Percentiles rank a stretch among this genome's conserved stretches.
phyloP scores from a whole-genome alignment of 2,113 vertebrate genomes.

The Clarias macrocephalus region DNA sequence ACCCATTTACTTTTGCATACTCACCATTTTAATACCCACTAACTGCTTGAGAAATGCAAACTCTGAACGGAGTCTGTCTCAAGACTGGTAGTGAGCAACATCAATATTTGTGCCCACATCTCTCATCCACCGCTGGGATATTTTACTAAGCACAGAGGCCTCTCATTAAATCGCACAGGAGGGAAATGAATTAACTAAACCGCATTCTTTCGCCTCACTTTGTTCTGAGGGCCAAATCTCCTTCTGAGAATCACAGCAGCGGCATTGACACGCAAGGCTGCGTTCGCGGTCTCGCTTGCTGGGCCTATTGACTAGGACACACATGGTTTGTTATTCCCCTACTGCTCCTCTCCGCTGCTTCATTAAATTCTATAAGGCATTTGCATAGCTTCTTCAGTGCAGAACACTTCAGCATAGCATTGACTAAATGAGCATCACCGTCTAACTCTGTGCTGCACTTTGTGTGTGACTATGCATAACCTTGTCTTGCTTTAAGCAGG shows the following conservation, averaged over 20 bases:
- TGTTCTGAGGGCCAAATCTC: slow-evolving; percentile 26
- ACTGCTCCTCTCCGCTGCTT: slow-evolving; percentile 33
- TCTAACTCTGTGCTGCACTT: slow-evolving; percentile 8
- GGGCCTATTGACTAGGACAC: slow-evolving; percentile 14
- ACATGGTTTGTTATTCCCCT: slow-evolving; percentile 33
- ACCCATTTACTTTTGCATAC: slow-evolving; percentile 26
- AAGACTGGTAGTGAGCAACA: not conserved
- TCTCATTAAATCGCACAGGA: slow-evolving; percentile 20
- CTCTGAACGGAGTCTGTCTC: not conserved
- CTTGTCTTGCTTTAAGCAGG: not conserved
- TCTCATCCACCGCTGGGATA: not conserved
- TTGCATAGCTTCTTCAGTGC: slow-evolving; percentile 29
- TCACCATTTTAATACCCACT: slow-evolving; percentile 5
- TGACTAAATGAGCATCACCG: slow-evolving; percentile 2
- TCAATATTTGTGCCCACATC: slow-evolving; percentile 12
- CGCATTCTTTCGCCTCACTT: slow-evolving; percentile 13
- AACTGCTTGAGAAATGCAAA: slow-evolving; percentile 16
- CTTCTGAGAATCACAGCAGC: slow-evolving; percentile 26
- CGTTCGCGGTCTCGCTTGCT: slow-evolving; percentile 25
- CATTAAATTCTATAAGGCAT: slow-evolving; percentile 41
- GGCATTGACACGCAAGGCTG: slow-evolving; percentile 23
- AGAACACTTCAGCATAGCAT: slow-evolving; percentile 10
- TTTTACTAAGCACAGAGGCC: not conserved
- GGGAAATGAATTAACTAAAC: slow-evolving; percentile 23
- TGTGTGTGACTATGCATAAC: not conserved